A percentile compares a stretch with the other conserved stretches of the same genome.
phyloP scores from a whole-genome alignment of 2,888 invertebrate species.

The Cheilosia pagana region DNA sequence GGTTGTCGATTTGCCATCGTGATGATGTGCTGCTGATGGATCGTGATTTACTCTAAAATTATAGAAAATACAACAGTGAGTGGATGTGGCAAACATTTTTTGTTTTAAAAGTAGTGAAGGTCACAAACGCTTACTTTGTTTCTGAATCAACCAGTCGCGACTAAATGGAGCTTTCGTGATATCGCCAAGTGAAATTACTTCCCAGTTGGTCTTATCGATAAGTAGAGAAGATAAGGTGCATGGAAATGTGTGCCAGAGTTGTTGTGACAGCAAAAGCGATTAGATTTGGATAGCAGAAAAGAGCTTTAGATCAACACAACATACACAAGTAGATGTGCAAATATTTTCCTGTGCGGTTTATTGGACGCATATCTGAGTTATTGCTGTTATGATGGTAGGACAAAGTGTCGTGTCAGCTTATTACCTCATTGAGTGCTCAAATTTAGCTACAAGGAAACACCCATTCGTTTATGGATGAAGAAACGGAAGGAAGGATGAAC shows the following conservation, averaged over 20 bases:
- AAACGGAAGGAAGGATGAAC: no score
- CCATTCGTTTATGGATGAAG: no score
- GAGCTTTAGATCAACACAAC: not conserved
- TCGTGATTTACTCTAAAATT: conserved; percentile 57
- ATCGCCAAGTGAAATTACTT: not conserved
- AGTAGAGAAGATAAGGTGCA: conserved; percentile 4
- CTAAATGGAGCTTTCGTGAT: not conserved
- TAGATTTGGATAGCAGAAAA: not conserved
- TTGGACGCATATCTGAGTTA: not conserved
- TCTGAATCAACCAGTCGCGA: not conserved
- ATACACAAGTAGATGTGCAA: not conserved
- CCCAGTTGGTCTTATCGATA: not conserved
- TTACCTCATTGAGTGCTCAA: not conserved
- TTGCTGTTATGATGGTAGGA: not conserved
- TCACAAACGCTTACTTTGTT: not conserved
- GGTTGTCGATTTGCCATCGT: conserved; percentile 62
- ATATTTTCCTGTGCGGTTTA: not conserved
- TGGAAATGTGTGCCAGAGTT: not conserved
- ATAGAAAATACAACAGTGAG: not conserved
- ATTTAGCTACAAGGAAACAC: not conserved
- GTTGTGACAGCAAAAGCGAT: not conserved
- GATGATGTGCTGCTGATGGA: conserved; percentile 26
- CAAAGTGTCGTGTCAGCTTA: not conserved
- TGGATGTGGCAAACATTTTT: not conserved
- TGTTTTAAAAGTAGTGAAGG: not conserved